Evolutionary conservation across 2,113 vertebrate genomes (phyloP), one percentile per base, ranked within the genome.

Genomic region (Synodontis membranacea): DNA sequence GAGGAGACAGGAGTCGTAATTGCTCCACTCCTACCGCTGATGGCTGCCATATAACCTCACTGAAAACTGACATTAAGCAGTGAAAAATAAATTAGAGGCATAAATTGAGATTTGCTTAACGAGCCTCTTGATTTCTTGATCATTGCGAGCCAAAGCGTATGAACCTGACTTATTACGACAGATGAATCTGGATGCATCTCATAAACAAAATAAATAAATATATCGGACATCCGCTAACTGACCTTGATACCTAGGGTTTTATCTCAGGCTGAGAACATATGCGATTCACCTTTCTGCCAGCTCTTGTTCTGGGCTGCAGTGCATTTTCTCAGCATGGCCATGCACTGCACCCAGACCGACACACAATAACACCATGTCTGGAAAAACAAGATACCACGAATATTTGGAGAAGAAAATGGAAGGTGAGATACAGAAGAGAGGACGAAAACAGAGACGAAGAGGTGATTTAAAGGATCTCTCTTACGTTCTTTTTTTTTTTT

Each of bases 381-480:
- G 84, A 81, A 81, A 74, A 78, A 84, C 52, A 76, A 86, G 88
- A 89, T 82, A 89, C 70, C 50, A 56, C 82, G 56, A 87, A 72
- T 42, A 31, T 64, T 34, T 23, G 34, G 58, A 23, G 46, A 34
- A 87, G 75, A 88, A 88, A 64, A 64, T 44, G 62, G 72, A 91
- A 78, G 75, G 74, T 64, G 79, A 86, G 79, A 83, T 78, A 84
- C 28, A 46, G 74, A 87, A 84, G 85, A 82, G 42, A 39, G 76
- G 76, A 72, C 48, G 66, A n/a, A 64, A 12, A 44, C 78, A 9
- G 68, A 81, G 84, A 83, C 46, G 58, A 74, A 70, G 34, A 17
- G 62, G 74, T 89, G 86, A 88, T 88, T 87, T 87, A 86, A 87
- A 87, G 86, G 76, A 87, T 88, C 86, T 87, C 62, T 64, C 85